A percentile compares a stretch with the other conserved stretches of the same genome.
phyloP scores from a whole-genome alignment of 2,888 invertebrate genomes.

The Ectemnius cavifrons region DNA sequence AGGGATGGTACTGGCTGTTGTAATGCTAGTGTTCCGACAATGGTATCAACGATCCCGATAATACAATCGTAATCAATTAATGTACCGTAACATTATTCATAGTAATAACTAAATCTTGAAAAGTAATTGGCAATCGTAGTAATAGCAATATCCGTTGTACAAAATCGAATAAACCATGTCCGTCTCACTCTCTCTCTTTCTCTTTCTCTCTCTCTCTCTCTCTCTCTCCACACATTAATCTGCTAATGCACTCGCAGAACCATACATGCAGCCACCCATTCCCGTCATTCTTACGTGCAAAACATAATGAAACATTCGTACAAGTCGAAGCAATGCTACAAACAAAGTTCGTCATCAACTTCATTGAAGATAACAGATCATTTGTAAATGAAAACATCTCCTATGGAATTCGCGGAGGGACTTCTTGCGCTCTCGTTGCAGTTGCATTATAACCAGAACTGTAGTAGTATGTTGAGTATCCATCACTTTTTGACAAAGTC shows the following conservation, averaged over 20 bases:
- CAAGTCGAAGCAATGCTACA: conserved; percentile 21
- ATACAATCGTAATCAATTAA: conserved; percentile 34
- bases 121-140: conserved; percentile 53
- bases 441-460: conserved; percentile 26
- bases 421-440: conserved; percentile 40
- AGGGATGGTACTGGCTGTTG: conserved; percentile 36
- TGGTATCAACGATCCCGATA: conserved; percentile 37
- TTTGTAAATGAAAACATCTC: conserved; percentile 14
- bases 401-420: not conserved
- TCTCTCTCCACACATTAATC: conserved; percentile 31
- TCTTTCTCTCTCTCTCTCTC: conserved; percentile 45
- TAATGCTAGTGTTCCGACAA: conserved; percentile 24
- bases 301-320: not conserved
- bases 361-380: conserved; percentile 21
- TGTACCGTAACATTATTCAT: conserved; percentile 28
- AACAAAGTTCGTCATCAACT: conserved; percentile 16
- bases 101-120: conserved; percentile 54
- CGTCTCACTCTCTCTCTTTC: too few relatives aligned
- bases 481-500: too few relatives aligned
- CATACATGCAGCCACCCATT: conserved; percentile 15
- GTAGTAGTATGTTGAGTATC: conserved; percentile 12
- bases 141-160: conserved; percentile 56
- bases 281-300: not conserved
- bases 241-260: conserved; percentile 21
- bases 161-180: conserved; percentile 54